Base-by-base conservation (phyloP, 2,113 vertebrate species). In the Ancistrus triradiatus region DNA sequence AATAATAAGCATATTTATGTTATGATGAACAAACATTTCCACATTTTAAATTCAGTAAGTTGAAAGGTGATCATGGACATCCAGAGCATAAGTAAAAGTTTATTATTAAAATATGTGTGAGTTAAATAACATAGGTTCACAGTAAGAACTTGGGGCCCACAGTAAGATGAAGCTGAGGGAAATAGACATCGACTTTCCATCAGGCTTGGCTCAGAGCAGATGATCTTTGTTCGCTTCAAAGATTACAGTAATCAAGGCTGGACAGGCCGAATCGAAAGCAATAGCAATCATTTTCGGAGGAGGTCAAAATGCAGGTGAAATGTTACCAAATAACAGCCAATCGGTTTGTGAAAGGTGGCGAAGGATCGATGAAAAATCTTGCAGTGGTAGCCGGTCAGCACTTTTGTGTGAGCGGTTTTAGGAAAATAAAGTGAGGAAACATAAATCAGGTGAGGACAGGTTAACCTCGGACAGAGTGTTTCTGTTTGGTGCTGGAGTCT, bases 241-340 rank as follows among this genome's bases (percentile, higher is more conserved):
- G 86, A 91, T 91, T 85, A 89, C 88, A 82, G 89, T 91, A 88
- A 92, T 94, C 89, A 89, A 78, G 68, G 70, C 74, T 73, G 74
- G 84, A 87, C 91, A 88, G 85, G 84, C 74, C 82, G 80, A 88
- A 86, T 90, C 85, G 81, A 90, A 89, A 85, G 79, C 68, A 87
- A 90, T 90, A 88, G 85, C 87, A 90, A 90, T 92, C 85, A 88
- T 87, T 92, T 90, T 84, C 17, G 35, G 69, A 52, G 77, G 86
- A 90, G 88, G 88, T 92, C 64, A 89, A 90, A 84, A 77, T 83
- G 77, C 80, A 80, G 85, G 84, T 92, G 88, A 91, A 91, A 91
- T 88, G 90, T 92, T 91, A 88, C 91, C 79, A 88, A 86, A 88
- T 86, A 90, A 89, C 86, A 85, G 87, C 84, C 86, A 72, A 88